Percentiles rank a stretch among this genome's conserved stretches.
phyloP scores from a whole-genome alignment of 2,888 invertebrate genomes.

The Pinctada fucata region DNA sequence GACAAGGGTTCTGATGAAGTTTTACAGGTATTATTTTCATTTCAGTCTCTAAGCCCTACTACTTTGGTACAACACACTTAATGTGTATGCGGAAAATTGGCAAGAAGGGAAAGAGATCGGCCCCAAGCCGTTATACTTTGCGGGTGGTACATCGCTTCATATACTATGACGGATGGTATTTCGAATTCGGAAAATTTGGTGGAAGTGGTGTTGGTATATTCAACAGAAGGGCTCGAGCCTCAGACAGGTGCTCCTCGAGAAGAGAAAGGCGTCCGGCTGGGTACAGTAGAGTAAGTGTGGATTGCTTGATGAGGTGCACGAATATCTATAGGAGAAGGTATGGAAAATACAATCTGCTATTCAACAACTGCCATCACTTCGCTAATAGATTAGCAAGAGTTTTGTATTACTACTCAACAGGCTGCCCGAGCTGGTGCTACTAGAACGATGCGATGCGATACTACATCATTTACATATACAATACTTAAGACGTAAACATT shows the following conservation, averaged over 20 bases:
- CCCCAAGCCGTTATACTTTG: slow-evolving; percentile 5
- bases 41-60: slow-evolving; percentile 5
- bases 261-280: slow-evolving; percentile 14
- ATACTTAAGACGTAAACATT: no score
- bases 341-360: neutral
- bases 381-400: slow-evolving; percentile 19
- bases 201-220: neutral
- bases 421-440: slow-evolving; percentile 19
- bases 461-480: no score
- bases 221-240: neutral
- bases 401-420: slow-evolving; percentile 14
- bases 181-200: slow-evolving; percentile 10
- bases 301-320: slow-evolving; percentile 15
- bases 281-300: slow-evolving; percentile 6
- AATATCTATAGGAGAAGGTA: slow-evolving; percentile 6
- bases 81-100: no score
- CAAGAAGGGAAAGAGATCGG: slow-evolving; percentile 1
- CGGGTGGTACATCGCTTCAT: slow-evolving; percentile 9
- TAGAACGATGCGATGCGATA: no score
- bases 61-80: neutral
- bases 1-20: no score
- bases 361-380: slow-evolving; percentile 21
- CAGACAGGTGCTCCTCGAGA: slow-evolving; percentile 3
- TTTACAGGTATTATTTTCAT: no score
- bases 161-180: slow-evolving; percentile 20